Conservation (phyloP, 2,888 invertebrate genomes). For the Kuschelorhynchus macadamiae region DNA sequence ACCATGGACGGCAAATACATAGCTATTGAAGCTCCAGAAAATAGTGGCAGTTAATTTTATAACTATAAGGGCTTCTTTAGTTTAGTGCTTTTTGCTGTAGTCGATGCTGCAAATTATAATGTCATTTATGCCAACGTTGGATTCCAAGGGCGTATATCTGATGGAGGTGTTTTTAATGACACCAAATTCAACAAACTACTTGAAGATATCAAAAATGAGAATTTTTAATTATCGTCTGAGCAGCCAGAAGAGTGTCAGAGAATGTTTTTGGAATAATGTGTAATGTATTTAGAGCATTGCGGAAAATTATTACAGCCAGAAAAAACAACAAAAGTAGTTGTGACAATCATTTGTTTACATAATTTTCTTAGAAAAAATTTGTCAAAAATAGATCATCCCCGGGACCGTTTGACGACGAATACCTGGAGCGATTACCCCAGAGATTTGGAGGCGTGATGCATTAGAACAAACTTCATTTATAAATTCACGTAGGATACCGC, state of each 20-base stretch:
- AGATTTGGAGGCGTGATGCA: constrained; percentile 18
- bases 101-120: constrained; percentile 64
- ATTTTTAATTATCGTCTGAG: background rate
- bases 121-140: constrained; percentile 58
- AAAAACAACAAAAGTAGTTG: background rate
- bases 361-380: background rate
- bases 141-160: constrained; percentile 59
- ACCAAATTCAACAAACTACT: background rate
- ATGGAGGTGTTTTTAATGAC: constrained; percentile 57
- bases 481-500: constrained; percentile 25
- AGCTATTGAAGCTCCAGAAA: constrained; percentile 56
- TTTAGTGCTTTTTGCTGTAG: constrained; percentile 63
- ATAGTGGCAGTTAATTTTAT: constrained; percentile 57
- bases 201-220: constrained; percentile 2
- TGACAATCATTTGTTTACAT: background rate
- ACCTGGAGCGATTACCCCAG: constrained; percentile 20
- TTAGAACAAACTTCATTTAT: background rate
- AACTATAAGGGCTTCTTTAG: constrained; percentile 62
- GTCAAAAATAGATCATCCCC: background rate
- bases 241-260: background rate
- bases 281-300: background rate
- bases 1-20: constrained; percentile 63
- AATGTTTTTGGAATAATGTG: background rate
- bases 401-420: background rate
- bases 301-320: constrained; percentile 4